These are phyloP conservation scores for Meghimatium bilineatum DNA, from an alignment of 2,888 invertebrate genomes.

Conservation along the genomic window DNA sequence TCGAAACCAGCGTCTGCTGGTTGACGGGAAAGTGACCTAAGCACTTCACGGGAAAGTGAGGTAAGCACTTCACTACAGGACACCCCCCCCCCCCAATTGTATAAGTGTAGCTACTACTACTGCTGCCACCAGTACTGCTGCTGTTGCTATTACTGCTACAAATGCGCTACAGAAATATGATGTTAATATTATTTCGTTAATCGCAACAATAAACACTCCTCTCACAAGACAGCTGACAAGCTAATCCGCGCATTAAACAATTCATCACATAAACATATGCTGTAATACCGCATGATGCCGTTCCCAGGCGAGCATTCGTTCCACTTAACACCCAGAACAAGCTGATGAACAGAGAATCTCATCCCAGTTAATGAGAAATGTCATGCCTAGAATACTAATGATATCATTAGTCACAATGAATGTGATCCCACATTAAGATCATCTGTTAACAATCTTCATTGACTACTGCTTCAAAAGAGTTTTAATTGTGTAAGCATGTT, in stretches of 20 bases:
- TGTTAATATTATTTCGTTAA: too few species aligned
- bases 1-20: too few species aligned
- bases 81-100: too few species aligned
- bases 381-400: constrained; percentile 5
- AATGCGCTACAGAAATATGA: too few species aligned
- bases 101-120: too few species aligned
- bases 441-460: not conserved
- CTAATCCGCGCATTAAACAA: not conserved
- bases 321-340: not conserved
- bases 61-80: too few species aligned
- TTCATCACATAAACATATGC: not conserved
- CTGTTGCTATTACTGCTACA: too few species aligned
- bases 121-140: too few species aligned
- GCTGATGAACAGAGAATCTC: not conserved
- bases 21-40: too few species aligned
- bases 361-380: constrained; percentile 5
- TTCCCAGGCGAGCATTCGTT: not conserved
- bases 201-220: not conserved
- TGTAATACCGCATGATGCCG: not conserved
- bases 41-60: too few species aligned
- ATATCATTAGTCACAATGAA: too few species aligned
- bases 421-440: constrained; percentile 4
- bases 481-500: not conserved
- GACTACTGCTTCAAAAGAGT: not conserved
- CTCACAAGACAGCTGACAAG: not conserved